Base-by-base conservation (phyloP, 2,888 invertebrate species). In the Lamellibrachia columna region DNA sequence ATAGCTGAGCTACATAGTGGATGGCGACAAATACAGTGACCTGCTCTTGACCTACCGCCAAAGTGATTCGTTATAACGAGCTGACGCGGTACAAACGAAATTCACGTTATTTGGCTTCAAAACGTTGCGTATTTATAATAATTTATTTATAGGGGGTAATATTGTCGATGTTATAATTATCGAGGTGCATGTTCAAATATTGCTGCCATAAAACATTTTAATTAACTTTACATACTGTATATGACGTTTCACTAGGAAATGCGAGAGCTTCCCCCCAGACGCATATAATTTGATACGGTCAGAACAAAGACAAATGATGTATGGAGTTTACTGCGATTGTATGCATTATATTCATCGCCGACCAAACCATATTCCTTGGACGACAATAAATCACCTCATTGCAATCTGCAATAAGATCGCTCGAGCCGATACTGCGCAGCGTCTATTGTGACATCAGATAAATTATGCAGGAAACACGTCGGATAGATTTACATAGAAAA, bases 401-500 rank as follows among this genome's bases (percentile, higher is more conserved):
- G 75, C 75, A 75, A 75, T 75, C 75, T 75, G 75, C 75, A 75
- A 75, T 75, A 75, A 75, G 75, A 75, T 75, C 15, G 15, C 75
- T n/a, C 75, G 22, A 11, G 22, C 22, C 22, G 75, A 75, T 22
- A 22, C 75, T 75, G 6, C 75, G 22, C 6, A 75, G 75, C 75
- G 75, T 75, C 22, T 75, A 75, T 15, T 75, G 75, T 75, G 15
- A 75, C 75, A 75, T 75, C 75, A 75, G 75, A 75, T 75, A 75
- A 75, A 75, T 75, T 75, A 75, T 75, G 75, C 75, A 75, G 75
- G 75, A 75, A 3, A 75, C 75, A 22, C 75, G 22, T 75, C 75
- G 75, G 75, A 75, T 75, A 75, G 75, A 75, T 75, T 75, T 75
- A 75, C 75, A 75, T 75, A 75, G 75, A 75, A 75, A 75, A 75